These are phyloP conservation scores for Helostoma temminkii DNA, from an alignment of 2,797 vertebrate genomes.

Conservation along the genomic window DNA sequence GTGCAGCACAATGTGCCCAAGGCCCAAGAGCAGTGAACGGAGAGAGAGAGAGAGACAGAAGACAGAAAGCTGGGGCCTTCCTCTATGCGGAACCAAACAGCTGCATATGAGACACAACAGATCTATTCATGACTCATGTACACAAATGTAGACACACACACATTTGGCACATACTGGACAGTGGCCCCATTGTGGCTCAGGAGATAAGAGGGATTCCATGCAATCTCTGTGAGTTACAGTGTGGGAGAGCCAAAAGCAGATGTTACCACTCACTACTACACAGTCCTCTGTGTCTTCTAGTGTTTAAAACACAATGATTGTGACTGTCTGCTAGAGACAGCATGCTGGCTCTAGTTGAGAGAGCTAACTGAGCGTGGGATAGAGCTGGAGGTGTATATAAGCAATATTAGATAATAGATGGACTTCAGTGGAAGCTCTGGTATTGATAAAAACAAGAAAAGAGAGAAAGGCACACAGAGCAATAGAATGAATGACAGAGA, in stretches of 20 bases:
- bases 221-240: slow-evolving; percentile 61
- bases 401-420: slow-evolving; percentile 60
- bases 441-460: slow-evolving; percentile 57
- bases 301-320: slow-evolving; percentile 66
- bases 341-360: slow-evolving; percentile 52
- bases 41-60: slow-evolving; percentile 28
- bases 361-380: slow-evolving; percentile 62
- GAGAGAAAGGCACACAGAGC: slow-evolving; percentile 25
- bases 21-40: slow-evolving; percentile 53
- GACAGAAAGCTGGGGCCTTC: slow-evolving; percentile 45
- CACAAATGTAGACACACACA: slow-evolving; percentile 58
- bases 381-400: slow-evolving; percentile 66
- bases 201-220: slow-evolving; percentile 74
- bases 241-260: slow-evolving; percentile 70
- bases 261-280: slow-evolving; percentile 65
- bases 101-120: slow-evolving; percentile 74
- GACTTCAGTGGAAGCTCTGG: slow-evolving; percentile 70
- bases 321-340: slow-evolving; percentile 63
- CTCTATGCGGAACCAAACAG: slow-evolving; percentile 66
- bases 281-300: slow-evolving; percentile 63
- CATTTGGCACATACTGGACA: slow-evolving; percentile 68
- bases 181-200: slow-evolving; percentile 71
- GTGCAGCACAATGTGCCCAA: slow-evolving; percentile 33
- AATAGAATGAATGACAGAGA: slow-evolving; percentile 6
- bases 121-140: slow-evolving; percentile 72